Conservation (phyloP, 1,140 invertebrate genomes). For the Platorchestia sp. region DNA sequence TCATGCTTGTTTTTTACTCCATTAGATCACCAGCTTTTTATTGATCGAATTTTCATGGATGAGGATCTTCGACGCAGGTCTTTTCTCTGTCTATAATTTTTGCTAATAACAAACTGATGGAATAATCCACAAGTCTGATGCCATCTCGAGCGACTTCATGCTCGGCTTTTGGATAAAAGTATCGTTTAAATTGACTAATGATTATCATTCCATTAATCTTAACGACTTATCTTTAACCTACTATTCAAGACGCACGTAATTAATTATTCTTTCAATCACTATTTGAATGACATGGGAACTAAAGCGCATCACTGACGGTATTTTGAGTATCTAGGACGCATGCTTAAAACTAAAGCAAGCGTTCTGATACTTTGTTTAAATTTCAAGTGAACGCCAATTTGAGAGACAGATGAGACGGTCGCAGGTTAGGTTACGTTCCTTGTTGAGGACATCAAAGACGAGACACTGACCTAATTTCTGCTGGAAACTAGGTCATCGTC, state of each 20-base stretch:
- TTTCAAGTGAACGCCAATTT: background rate
- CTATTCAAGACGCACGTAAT: background rate
- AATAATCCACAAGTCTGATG: no score
- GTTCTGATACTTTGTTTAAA: background rate
- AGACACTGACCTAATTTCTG: background rate
- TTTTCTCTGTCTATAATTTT: no score
- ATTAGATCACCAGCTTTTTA: no score
- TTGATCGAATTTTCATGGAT: no score
- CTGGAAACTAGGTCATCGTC: background rate
- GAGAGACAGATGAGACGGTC: background rate
- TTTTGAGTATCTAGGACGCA: background rate
- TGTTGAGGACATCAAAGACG: background rate
- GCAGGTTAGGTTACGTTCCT: background rate
- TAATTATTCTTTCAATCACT: background rate
- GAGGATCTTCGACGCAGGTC: no score
- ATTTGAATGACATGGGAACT: background rate
- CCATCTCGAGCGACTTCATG: background rate
- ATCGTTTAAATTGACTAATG: background rate
- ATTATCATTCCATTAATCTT: background rate
- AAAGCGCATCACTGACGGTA: background rate
- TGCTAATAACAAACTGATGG: no score
- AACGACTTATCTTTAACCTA: background rate
- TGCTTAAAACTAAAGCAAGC: background rate
- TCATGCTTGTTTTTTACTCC: no score
- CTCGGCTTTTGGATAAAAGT: background rate